phyloP scores from a whole-genome alignment of 2,113 vertebrate species.

The Tyrannus savana region DNA sequence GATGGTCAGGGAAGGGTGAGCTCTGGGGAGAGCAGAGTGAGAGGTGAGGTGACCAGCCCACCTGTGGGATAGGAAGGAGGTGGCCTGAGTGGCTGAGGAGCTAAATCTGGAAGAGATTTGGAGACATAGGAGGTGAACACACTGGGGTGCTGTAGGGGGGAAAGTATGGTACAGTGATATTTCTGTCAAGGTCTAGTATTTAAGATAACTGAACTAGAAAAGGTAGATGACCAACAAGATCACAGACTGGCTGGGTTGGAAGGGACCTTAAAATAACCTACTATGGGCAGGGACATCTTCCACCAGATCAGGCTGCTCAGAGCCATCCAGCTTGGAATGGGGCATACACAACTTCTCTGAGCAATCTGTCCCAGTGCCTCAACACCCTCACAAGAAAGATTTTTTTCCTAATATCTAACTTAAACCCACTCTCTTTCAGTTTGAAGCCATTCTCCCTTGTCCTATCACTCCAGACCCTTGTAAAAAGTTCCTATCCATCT shows the following conservation, averaged over 20 bases:
- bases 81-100: background rate
- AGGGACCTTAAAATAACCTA: background rate
- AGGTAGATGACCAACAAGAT: background rate
- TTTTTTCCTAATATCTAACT: background rate
- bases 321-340: background rate
- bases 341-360: background rate
- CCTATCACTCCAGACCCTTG: background rate
- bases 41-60: accelerated
- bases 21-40: background rate
- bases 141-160: background rate
- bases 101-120: background rate
- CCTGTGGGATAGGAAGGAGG: accelerated
- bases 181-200: background rate
- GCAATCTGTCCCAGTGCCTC: background rate
- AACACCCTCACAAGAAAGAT: background rate
- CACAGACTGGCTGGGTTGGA: background rate
- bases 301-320: background rate
- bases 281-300: background rate
- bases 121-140: accelerated
- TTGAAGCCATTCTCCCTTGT: background rate
- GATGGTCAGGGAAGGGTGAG: background rate
- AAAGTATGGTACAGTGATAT: no score
- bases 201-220: background rate
- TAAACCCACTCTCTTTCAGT: background rate
- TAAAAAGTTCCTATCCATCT: background rate